Evolutionary conservation across 2,113 vertebrate genomes (phyloP), one percentile per base, ranked within the genome.

Genomic region (Lamprologus ornatipinnis): DNA sequence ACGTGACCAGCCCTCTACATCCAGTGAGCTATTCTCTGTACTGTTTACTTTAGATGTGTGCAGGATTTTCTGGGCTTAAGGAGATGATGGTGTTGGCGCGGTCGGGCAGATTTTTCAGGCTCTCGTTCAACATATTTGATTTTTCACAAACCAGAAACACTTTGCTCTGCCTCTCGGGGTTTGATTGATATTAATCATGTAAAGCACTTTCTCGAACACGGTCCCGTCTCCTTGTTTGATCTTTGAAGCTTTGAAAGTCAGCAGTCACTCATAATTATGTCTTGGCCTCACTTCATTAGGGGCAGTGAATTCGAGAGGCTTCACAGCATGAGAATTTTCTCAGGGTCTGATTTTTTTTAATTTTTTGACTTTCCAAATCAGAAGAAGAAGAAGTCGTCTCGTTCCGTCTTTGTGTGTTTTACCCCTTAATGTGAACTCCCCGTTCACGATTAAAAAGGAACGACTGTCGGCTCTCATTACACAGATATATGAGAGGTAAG

Each of bases 221-320:
- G 84, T 33, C 26, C 60, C 26, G 82, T 81, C 84, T 49, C 26
- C 1, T 17, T 45, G 33, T 88, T 89, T 89, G 80, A 93, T 89
- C 57, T 63, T 6, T 2, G 73, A 75, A 9, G 21, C 88, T 87
- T 89, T 92, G 87, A 85, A 88, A 88, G 70, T 87, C 85, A 85
- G 87, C 53, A 81, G 31, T 63, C 54, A 26, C 63, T 85, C 80
- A 80, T 85, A 37, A 89, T 86, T 80, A 87, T 21, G 86, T 91
- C 91, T 87, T 37, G 11, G 28, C 21, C 49, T 86, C 12, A 12
- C 87, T 84, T 81, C 73, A 7, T 88, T 84, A 86, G 81, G 78
- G 65, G 86, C 84, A 89, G 83, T 45, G 23, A 40, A 49, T 37
- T 81, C 4, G 2, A 35, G 54, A 80, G 81, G 23, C 60, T 51